These are phyloP conservation scores for Thaumetopoea pityocampa DNA, from an alignment of 1,140 invertebrate species.

Conservation along the genomic window DNA sequence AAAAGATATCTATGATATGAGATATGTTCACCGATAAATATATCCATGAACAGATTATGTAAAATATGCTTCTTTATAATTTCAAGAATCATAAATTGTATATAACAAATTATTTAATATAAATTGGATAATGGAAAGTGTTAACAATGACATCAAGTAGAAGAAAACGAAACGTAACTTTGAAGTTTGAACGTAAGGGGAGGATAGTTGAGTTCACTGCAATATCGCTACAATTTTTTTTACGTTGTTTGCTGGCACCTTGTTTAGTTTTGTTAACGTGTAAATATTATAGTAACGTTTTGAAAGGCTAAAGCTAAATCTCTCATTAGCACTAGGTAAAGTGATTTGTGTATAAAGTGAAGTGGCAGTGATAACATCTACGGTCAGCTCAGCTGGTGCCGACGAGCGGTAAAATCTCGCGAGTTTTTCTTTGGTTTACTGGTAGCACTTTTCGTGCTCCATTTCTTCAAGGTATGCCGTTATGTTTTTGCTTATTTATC, in stretches of 20 bases:
- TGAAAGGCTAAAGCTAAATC: conserved; percentile 1
- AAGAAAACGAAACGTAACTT: conserved; percentile 22
- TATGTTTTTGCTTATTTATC: conserved; percentile 39
- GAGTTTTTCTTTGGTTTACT: conserved; percentile 59
- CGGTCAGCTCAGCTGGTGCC: conserved; percentile 68
- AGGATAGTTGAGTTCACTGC: conserved; percentile 19
- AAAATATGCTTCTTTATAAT: too few species aligned
- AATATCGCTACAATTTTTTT: conserved; percentile 10
- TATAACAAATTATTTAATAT: too few species aligned
- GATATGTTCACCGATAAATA: too few species aligned
- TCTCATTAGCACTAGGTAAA: conserved; percentile 10
- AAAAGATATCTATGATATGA: too few species aligned
- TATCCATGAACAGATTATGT: too few species aligned
- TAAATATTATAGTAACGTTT: background rate
- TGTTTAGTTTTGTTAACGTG: conserved; percentile 13
- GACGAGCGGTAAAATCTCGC: conserved; percentile 70
- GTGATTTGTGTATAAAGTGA: too few species aligned
- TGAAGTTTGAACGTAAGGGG: conserved; percentile 30
- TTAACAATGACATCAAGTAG: too few species aligned
- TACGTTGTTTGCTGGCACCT: conserved; percentile 2
- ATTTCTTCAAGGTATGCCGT: conserved; percentile 68
- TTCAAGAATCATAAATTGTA: too few species aligned
- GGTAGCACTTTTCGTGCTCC: conserved; percentile 64
- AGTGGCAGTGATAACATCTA: conserved; percentile 60
- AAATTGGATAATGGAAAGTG: too few species aligned